A percentile compares a stretch with the other conserved stretches of the same genome.
These are phyloP conservation scores for Chiroxiphia lanceolata DNA, from an alignment of 2,797 vertebrate genomes.

Conservation along the genomic window DNA sequence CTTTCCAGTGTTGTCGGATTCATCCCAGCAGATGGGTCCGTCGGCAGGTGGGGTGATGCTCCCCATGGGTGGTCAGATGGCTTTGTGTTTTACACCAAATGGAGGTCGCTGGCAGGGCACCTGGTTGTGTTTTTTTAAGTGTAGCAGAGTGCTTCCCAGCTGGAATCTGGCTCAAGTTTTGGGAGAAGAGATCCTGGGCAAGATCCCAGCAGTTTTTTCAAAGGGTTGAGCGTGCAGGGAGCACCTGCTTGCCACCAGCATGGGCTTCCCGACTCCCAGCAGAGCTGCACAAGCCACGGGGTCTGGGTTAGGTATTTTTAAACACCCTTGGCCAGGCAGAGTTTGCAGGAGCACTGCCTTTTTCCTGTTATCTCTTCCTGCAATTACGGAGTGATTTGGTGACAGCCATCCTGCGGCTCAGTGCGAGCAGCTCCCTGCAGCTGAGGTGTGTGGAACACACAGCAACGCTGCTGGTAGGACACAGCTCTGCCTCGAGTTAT, in stretches of 20 bases:
- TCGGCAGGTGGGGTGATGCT: not conserved
- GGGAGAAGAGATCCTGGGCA: not conserved
- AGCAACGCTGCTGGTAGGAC: not conserved
- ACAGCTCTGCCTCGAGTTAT: not conserved
- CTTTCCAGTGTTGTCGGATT: not conserved
- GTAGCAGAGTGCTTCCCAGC: not conserved
- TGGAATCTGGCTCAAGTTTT: not conserved
- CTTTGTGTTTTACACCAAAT: not conserved
- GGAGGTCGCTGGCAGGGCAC: not conserved
- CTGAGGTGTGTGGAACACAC: not conserved
- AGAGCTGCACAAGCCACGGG: not conserved
- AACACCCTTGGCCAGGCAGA: not conserved
- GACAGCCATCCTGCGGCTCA: not conserved
- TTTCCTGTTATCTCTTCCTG: slow-evolving; percentile 14
- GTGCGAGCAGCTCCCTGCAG: not conserved
- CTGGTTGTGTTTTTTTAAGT: not conserved
- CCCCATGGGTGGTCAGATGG: not conserved
- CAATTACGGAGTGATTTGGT: not conserved
- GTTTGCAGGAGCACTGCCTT: not conserved
- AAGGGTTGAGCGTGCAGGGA: not conserved
- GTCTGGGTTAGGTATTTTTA: slow-evolving; percentile 32
- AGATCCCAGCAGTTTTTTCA: not conserved
- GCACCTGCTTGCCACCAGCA: not conserved
- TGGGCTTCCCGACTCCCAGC: not conserved
- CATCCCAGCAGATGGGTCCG: not conserved